A percentile compares a stretch with the other conserved stretches of the same genome.
Conservation (phyloP, 1,140 invertebrate species). For the Aphidius ervi region DNA sequence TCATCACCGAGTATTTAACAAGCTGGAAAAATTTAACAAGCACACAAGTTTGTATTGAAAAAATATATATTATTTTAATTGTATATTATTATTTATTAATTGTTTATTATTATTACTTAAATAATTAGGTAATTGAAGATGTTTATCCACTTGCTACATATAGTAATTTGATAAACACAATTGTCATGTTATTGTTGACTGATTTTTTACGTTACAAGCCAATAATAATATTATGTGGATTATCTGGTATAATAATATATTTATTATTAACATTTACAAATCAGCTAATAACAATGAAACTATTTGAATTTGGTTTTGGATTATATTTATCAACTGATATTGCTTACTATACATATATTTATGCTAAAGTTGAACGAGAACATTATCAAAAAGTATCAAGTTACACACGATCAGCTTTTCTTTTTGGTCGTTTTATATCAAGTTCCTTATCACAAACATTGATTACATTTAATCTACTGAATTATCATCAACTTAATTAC, state of each 20-base stretch:
- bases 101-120: not conserved
- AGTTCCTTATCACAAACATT: conserved; percentile 66
- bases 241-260: conserved; percentile 40
- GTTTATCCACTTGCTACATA: conserved; percentile 82
- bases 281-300: conserved; percentile 45
- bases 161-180: conserved; percentile 65
- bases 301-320: conserved; percentile 65
- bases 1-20: conserved; percentile 71
- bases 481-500: conserved; percentile 68
- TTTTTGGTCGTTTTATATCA: conserved; percentile 69
- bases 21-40: conserved; percentile 71
- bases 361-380: conserved; percentile 77
- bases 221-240: conserved; percentile 71
- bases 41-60: conserved; percentile 42
- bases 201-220: conserved; percentile 84
- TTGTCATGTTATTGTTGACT: conserved; percentile 76
- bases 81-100: conserved; percentile 1
- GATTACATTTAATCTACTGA: conserved; percentile 57
- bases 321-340: conserved; percentile 84
- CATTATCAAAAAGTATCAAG: conserved; percentile 77
- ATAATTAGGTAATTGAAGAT: conserved; percentile 62
- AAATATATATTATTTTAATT: conserved; percentile 7
- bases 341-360: conserved; percentile 90
- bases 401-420: conserved; percentile 66
- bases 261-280: conserved; percentile 44